A percentile compares a stretch with the other conserved stretches of the same genome.
These are phyloP conservation scores for Diabrotica virgifera DNA, from an alignment of 1,140 invertebrate species.

Conservation along the genomic window DNA sequence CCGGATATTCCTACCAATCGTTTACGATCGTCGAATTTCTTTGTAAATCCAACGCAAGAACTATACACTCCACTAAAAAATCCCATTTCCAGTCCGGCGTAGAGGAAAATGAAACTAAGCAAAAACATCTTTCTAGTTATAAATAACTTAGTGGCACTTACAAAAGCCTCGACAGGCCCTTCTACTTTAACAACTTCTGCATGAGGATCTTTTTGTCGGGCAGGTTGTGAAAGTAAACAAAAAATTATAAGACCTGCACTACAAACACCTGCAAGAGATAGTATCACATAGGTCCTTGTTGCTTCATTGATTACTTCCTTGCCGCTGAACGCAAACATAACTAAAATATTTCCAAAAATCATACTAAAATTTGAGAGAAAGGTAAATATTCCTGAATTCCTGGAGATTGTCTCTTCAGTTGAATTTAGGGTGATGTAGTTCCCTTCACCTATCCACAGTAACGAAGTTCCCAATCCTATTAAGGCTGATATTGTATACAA, in stretches of 20 bases:
- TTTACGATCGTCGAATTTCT: slow-evolving; percentile 71
- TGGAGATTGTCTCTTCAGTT: slow-evolving; percentile 77
- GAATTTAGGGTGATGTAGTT: slow-evolving; percentile 92
- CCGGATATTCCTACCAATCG: slow-evolving; percentile 86
- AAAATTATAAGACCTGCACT: slow-evolving; percentile 68
- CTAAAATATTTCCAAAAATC: slow-evolving; percentile 91
- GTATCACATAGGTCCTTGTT: slow-evolving; percentile 71
- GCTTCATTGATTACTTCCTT: slow-evolving; percentile 61
- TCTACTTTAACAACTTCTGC: slow-evolving; percentile 54
- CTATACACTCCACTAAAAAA: slow-evolving; percentile 96
- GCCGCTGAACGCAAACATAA: slow-evolving; percentile 85
- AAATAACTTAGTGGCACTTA: slow-evolving; percentile 72
- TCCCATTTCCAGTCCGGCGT: slow-evolving; percentile 86
- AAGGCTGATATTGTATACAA: slow-evolving; percentile 81
- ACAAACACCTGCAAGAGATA: slow-evolving; percentile 67
- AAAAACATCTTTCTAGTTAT: slow-evolving; percentile 81
- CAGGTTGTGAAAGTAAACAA: slow-evolving; percentile 56
- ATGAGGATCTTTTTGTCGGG: slow-evolving; percentile 55
- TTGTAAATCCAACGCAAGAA: slow-evolving; percentile 82
- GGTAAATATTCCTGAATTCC: slow-evolving; percentile 87
- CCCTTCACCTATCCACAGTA: slow-evolving; percentile 90
- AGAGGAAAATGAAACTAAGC: slow-evolving; percentile 82
- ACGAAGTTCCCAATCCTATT: slow-evolving; percentile 84
- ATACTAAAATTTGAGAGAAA: slow-evolving; percentile 61
- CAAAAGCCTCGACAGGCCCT: slow-evolving; percentile 65